Evolutionary conservation across 2,797 vertebrate species (phyloP).

Genomic region (Macropodus opercularis): DNA sequence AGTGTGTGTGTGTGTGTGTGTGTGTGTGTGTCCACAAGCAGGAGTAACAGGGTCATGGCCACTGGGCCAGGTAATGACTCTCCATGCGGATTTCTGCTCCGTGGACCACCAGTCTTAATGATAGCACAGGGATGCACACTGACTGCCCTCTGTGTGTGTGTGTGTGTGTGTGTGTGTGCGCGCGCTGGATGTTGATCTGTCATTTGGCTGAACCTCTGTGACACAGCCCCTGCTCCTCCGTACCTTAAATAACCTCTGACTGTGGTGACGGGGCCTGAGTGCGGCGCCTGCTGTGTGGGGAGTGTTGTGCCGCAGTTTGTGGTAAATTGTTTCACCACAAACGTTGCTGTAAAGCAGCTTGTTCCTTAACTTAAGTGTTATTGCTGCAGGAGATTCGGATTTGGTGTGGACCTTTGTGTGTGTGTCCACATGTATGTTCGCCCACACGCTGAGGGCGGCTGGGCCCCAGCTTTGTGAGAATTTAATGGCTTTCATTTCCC

Average conservation of each 20-base stretch:
- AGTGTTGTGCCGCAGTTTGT: conserved; percentile 53
- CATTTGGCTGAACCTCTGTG: conserved; percentile 47
- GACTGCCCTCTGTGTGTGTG: conserved; percentile 13
- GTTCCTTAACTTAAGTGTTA: background rate
- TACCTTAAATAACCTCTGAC: conserved; percentile 29
- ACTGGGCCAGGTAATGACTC: conserved; percentile 93
- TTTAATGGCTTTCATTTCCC: conserved; percentile 76
- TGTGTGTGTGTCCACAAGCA: conserved; percentile 50
- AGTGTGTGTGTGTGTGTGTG: conserved; percentile 15
- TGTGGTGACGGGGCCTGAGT: conserved; percentile 62
- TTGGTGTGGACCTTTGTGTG: conserved; percentile 6
- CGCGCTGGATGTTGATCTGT: conserved; percentile 44
- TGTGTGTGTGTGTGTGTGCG: conserved; percentile 19
- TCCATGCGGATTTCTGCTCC: conserved; percentile 70
- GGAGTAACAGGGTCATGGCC: conserved; percentile 89
- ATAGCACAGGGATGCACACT: conserved; percentile 42
- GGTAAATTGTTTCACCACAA: conserved; percentile 49
- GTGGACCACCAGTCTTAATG: conserved; percentile 68
- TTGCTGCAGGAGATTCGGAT: conserved; percentile 5
- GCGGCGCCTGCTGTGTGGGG: conserved; percentile 52
- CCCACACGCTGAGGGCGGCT: conserved; percentile 24
- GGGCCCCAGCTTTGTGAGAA: conserved; percentile 53
- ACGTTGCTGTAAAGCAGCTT: conserved; percentile 22
- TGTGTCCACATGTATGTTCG: background rate
- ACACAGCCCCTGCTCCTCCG: conserved; percentile 34